Evolutionary conservation across 2,888 invertebrate species (phyloP).

Genomic region (Zeuzera pyrina): DNA sequence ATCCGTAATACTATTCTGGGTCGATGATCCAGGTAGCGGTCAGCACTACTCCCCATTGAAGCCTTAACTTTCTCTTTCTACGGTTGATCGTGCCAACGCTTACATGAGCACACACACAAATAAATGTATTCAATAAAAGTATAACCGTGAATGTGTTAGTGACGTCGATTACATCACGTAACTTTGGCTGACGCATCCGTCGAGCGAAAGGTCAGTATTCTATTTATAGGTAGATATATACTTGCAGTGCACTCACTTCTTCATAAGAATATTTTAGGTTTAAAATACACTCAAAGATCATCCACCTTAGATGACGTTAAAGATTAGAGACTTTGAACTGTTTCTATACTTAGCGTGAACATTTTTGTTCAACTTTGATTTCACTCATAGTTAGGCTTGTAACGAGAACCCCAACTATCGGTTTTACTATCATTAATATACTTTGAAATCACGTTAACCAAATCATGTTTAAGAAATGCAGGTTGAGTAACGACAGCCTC

Average conservation of each 20-base stretch:
- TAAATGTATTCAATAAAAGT: conserved; percentile 13
- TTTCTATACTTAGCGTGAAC: neutral
- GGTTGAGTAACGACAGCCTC: too few relatives aligned
- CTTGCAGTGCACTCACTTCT: conserved; percentile 58
- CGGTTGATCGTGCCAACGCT: conserved; percentile 30
- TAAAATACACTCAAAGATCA: conserved; percentile 35
- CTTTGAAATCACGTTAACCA: too few relatives aligned
- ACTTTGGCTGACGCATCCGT: conserved; percentile 59
- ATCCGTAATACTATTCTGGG: too few relatives aligned
- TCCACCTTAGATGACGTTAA: conserved; percentile 29
- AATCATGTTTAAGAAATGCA: too few relatives aligned
- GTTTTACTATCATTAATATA: too few relatives aligned
- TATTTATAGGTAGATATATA: conserved; percentile 61
- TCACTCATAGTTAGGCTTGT: too few relatives aligned
- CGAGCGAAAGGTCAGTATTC: conserved; percentile 60
- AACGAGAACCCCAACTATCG: too few relatives aligned
- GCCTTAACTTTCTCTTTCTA: conserved; percentile 67
- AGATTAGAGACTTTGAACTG: neutral
- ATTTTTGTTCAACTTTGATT: too few relatives aligned
- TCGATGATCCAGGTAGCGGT: conserved; percentile 31
- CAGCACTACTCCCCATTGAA: conserved; percentile 41
- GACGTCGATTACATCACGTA: conserved; percentile 49
- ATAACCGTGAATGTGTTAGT: conserved; percentile 25
- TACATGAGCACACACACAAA: conserved; percentile 28
- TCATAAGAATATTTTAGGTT: conserved; percentile 39